These are phyloP conservation scores for Lagorchestes hirsutus DNA, from an alignment of 2,797 vertebrate genomes.

Conservation along the genomic window DNA sequence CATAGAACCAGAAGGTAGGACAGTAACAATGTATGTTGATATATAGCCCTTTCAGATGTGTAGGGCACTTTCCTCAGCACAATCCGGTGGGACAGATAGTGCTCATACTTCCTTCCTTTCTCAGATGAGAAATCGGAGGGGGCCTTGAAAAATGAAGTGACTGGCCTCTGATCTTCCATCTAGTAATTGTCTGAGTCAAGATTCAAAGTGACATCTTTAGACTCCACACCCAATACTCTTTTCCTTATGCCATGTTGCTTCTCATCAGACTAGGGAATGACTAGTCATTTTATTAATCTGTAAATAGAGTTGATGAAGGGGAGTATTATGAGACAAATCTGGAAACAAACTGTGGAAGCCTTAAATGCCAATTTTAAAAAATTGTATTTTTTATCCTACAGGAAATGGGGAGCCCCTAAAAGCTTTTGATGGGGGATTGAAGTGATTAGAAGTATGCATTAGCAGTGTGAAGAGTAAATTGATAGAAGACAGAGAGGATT, in stretches of 20 bases:
- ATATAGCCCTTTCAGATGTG: background rate
- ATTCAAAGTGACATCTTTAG: background rate
- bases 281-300: background rate
- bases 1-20: background rate
- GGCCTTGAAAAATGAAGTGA: background rate
- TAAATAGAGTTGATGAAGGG: background rate
- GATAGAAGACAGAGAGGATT: background rate
- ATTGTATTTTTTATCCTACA: background rate
- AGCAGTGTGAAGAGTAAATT: background rate
- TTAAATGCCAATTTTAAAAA: background rate
- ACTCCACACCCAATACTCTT: background rate
- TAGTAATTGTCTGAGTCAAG: background rate
- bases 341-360: background rate
- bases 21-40: background rate
- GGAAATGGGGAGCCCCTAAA: background rate
- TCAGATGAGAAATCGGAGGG: background rate
- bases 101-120: background rate
- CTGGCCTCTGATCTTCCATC: background rate
- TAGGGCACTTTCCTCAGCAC: background rate
- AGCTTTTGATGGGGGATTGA: background rate
- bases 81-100: no score
- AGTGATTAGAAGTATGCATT: conserved; percentile 15
- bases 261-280: background rate
- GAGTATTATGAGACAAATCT: background rate
- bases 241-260: background rate